Conservation (phyloP, 1,140 invertebrate species). For the Cyclina sinensis region DNA sequence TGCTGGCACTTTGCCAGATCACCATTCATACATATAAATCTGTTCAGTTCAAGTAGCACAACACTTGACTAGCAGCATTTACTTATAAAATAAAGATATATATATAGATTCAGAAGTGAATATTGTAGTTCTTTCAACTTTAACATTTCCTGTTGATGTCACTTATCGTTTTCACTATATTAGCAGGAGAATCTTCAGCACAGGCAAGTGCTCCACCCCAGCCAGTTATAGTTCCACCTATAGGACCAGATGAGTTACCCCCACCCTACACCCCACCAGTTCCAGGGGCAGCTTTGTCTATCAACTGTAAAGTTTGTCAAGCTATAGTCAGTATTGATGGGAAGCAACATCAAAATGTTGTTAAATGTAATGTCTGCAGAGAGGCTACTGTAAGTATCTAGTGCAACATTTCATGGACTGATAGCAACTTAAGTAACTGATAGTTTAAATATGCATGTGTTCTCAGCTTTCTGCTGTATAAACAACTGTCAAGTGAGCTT, state of each 20-base stretch:
- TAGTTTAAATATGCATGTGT: no score
- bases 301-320: slow-evolving; percentile 62
- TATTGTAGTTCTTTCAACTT: neutral
- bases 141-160: neutral
- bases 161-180: neutral
- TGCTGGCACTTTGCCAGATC: no score
- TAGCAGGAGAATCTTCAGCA: neutral
- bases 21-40: no score
- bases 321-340: slow-evolving; percentile 52
- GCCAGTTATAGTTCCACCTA: slow-evolving; percentile 54
- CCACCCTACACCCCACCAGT: slow-evolving; percentile 7
- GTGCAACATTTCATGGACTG: no score
- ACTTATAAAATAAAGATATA: neutral
- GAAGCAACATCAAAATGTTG: slow-evolving; percentile 61
- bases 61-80: neutral
- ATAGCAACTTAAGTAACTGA: no score
- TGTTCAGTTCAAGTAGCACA: no score
- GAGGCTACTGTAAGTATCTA: slow-evolving; percentile 44
- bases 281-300: slow-evolving; percentile 10
- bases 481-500: no score
- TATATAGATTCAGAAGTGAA: neutral
- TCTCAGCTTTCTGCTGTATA: no score
- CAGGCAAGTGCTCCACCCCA: neutral
- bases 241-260: slow-evolving; percentile 60
- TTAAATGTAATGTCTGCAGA: slow-evolving; percentile 48